Evolutionary conservation across 1,140 invertebrate genomes (phyloP).

Genomic region (Panagrolaimus sp.): DNA sequence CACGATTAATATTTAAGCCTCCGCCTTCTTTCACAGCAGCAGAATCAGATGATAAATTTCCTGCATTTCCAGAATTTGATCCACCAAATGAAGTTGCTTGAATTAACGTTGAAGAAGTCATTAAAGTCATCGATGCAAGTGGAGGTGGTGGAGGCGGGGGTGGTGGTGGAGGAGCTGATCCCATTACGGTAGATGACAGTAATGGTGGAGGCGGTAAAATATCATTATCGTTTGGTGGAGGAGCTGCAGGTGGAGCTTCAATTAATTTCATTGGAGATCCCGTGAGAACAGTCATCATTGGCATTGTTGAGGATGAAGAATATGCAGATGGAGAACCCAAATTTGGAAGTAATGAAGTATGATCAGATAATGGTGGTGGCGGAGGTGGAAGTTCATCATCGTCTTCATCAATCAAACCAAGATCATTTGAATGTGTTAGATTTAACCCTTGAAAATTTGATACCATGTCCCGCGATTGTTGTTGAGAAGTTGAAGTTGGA

Average conservation of each 20-base stretch:
- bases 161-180: background rate
- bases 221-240: background rate
- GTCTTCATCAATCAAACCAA: background rate
- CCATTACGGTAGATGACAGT: background rate
- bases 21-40: background rate
- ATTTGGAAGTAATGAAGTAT: background rate
- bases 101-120: background rate
- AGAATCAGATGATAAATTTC: background rate
- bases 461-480: background rate
- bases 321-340: background rate
- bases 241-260: background rate
- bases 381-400: slow-evolving; percentile 8
- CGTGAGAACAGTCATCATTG: too few relatives aligned
- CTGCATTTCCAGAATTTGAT: too few relatives aligned
- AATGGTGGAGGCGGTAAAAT: background rate
- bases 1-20: background rate
- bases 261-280: background rate
- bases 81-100: background rate
- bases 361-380: slow-evolving; percentile 14
- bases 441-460: slow-evolving; percentile 1
- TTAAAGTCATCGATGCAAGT: background rate
- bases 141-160: slow-evolving; percentile 19
- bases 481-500: background rate
- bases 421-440: background rate
- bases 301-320: background rate